Evolutionary conservation across 30 jellyfish, hydroid and myxozoan genomes (phyloP).

Genomic region (Cassiopea xamachana): DNA sequence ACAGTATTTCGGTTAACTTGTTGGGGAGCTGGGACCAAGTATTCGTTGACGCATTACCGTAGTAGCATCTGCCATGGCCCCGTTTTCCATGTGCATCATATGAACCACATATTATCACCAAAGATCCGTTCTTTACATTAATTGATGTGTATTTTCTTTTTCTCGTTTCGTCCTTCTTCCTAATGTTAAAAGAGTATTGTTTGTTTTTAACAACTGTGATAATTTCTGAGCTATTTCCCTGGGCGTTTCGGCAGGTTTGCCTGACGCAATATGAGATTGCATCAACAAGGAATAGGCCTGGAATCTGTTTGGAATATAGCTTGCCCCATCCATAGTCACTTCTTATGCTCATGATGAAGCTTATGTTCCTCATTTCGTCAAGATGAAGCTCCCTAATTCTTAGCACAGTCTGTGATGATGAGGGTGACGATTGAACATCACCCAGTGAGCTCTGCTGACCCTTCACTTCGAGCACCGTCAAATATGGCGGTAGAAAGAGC

Average conservation of each 20-base stretch:
- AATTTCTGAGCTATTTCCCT: neutral
- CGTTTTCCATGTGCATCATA: neutral
- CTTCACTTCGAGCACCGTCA: conserved; percentile 16
- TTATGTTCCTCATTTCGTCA: neutral
- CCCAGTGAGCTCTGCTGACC: conserved; percentile 36
- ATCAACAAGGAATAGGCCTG: conserved; percentile 35
- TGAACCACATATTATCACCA: conserved; percentile 28
- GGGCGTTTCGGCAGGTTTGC: conserved; percentile 3
- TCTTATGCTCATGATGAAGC: conserved; percentile 3
- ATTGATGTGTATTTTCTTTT: neutral
- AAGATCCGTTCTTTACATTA: neutral
- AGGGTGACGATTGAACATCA: conserved; percentile 1
- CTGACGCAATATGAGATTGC: conserved; percentile 43
- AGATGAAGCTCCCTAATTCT: conserved; percentile 25
- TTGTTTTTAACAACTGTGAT: conserved; percentile 13
- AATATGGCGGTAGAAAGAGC: conserved; percentile 41
- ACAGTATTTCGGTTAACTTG: conserved; percentile 5
- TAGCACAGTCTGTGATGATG: conserved; percentile 28
- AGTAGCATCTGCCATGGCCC: conserved; percentile 5
- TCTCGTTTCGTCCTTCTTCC: neutral
- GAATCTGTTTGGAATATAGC: neutral
- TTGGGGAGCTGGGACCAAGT: conserved; percentile 22
- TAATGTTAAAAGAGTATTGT: neutral
- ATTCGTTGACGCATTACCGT: conserved; percentile 16
- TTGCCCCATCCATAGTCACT: conserved; percentile 11